Conservation (phyloP, 64 coral and sea anemone genomes). For the Acropora tenuis region DNA sequence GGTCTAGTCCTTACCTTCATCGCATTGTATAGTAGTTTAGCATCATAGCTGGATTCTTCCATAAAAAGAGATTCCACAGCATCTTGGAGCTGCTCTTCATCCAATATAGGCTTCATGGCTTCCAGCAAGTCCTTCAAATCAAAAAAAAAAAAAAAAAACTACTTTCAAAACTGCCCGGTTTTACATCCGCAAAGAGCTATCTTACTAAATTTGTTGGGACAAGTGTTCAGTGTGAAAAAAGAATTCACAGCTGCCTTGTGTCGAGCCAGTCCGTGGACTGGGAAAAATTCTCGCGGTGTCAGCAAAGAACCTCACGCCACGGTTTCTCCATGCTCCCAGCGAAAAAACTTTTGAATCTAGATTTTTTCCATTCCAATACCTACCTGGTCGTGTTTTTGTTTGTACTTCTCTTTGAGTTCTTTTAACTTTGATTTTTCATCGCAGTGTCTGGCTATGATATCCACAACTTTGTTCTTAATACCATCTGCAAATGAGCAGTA, state of each 20-base stretch:
- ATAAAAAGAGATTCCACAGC: conserved; percentile 56
- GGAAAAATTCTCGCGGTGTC: no score
- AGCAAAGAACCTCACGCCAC: no score
- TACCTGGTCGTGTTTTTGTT: conserved; percentile 66
- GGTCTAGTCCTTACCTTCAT: conserved; percentile 61
- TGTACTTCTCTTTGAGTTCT: conserved; percentile 68
- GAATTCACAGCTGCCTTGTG: no score
- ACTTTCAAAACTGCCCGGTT: no score
- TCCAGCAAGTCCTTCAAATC: conserved; percentile 50
- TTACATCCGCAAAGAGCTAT: neutral
- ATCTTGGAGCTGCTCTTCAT: conserved; percentile 54
- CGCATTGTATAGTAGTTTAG: conserved; percentile 61
- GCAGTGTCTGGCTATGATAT: conserved; percentile 62
- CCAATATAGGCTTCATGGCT: conserved; percentile 63
- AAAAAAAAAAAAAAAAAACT: neutral
- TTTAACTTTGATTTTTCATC: conserved; percentile 63
- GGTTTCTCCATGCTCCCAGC: no score
- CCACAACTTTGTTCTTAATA: conserved; percentile 65
- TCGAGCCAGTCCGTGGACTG: no score
- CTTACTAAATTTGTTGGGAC: no score
- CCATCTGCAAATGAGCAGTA: conserved; percentile 22
- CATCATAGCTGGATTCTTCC: conserved; percentile 39
- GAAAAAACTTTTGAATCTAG: no score
- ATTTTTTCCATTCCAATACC: neutral
- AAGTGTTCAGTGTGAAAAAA: no score